phyloP scores from a whole-genome alignment of 2,888 invertebrate genomes.

The Drosophila anomelani region DNA sequence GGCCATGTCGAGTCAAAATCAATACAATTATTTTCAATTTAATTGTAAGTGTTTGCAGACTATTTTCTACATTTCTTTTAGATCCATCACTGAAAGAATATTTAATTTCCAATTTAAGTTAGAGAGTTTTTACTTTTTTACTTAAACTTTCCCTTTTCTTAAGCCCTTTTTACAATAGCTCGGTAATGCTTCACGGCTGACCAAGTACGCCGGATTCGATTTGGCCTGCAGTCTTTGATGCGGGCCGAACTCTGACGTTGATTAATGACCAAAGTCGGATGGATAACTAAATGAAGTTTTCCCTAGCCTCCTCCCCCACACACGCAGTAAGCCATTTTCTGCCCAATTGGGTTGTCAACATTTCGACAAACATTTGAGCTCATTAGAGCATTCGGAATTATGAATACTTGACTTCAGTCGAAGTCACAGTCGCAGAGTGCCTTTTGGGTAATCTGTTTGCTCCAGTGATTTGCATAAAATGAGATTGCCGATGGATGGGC shows the following conservation, averaged over 20 bases:
- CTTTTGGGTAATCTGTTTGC: slow-evolving; percentile 34
- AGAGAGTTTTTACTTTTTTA: slow-evolving; percentile 6
- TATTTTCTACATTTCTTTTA: neutral
- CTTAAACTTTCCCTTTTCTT: slow-evolving; percentile 28
- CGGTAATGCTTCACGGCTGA: slow-evolving; percentile 29
- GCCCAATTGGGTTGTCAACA: slow-evolving; percentile 78
- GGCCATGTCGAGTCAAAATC: slow-evolving; percentile 22
- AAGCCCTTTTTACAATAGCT: slow-evolving; percentile 25
- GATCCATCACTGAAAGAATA: neutral
- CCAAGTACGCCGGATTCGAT: slow-evolving; percentile 25
- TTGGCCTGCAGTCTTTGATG: slow-evolving; percentile 42
- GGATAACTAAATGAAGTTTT: slow-evolving; percentile 21
- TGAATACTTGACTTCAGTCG: slow-evolving; percentile 69
- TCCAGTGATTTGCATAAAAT: slow-evolving; percentile 75
- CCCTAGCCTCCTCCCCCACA: neutral
- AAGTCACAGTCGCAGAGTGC: slow-evolving; percentile 2
- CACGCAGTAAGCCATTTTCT: slow-evolving; percentile 58
- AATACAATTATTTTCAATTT: slow-evolving; percentile 36
- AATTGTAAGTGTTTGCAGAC: slow-evolving; percentile 9
- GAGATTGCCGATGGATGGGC: slow-evolving; percentile 17
- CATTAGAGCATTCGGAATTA: slow-evolving; percentile 73
- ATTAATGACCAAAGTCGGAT: slow-evolving; percentile 55
- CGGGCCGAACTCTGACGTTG: slow-evolving; percentile 59
- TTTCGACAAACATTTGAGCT: slow-evolving; percentile 76
- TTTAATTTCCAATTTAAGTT: slow-evolving; percentile 55